Conservation (phyloP, 1,140 invertebrate genomes). For the Popillia japonica region DNA sequence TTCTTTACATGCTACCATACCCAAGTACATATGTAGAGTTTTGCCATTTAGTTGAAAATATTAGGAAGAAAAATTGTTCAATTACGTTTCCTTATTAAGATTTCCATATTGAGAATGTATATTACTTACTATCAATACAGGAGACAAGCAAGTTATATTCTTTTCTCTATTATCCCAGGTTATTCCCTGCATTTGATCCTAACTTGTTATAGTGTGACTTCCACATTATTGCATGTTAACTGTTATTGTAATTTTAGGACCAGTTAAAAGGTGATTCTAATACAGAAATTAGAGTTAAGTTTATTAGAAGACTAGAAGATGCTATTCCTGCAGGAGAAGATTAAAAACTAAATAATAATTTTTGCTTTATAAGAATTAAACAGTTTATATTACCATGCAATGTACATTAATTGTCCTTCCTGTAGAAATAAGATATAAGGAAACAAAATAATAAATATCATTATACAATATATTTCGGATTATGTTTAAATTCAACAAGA, state of each 20-base stretch:
- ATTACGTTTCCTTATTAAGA: too few species aligned
- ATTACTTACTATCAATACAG: too few species aligned
- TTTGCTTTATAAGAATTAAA: conserved; percentile 17
- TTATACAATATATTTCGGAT: conserved; percentile 38
- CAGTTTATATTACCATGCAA: neutral
- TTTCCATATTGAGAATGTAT: too few species aligned
- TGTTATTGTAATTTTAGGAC: conserved; percentile 75
- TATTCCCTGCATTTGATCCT: too few species aligned
- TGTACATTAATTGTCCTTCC: neutral
- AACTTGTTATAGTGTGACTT: too few species aligned
- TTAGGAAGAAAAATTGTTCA: too few species aligned
- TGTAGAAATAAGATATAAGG: neutral
- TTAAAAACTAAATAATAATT: conserved; percentile 62
- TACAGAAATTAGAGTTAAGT: conserved; percentile 95
- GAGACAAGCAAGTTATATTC: too few species aligned
- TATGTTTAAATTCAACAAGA: conserved; percentile 70
- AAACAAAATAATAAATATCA: conserved; percentile 11
- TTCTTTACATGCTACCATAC: too few species aligned
- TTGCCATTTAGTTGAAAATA: too few species aligned
- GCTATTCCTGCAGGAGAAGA: conserved; percentile 98
- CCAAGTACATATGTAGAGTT: too few species aligned
- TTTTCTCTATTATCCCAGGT: too few species aligned
- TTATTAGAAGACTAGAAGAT: conserved; percentile 95
- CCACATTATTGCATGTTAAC: neutral
- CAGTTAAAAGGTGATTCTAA: conserved; percentile 93